A percentile compares a stretch with the other conserved stretches of the same genome.
These are phyloP conservation scores for Empidonax traillii DNA, from an alignment of 2,113 vertebrate species.

Conservation along the genomic window DNA sequence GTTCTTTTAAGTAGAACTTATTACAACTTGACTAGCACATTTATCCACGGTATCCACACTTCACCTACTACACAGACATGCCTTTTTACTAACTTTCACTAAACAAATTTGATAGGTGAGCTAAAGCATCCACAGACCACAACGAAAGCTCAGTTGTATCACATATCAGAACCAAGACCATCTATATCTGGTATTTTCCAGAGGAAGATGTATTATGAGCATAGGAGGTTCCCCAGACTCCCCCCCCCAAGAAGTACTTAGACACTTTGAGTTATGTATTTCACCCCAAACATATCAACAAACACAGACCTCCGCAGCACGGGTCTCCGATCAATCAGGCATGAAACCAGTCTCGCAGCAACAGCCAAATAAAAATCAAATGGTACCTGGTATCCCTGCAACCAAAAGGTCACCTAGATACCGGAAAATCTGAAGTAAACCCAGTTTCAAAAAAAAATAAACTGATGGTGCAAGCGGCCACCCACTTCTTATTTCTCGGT, in stretches of 20 bases:
- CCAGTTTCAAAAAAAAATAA: not conserved
- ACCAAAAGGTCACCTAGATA: slow-evolving; percentile 47
- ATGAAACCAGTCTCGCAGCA: slow-evolving; percentile 30
- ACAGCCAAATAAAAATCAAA: slow-evolving; percentile 3
- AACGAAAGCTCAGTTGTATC: not conserved
- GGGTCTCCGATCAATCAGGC: not conserved
- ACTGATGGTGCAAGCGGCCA: not conserved
- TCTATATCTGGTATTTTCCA: not conserved
- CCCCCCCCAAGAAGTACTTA: not conserved
- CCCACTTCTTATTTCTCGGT: not conserved
- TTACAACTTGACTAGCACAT: not conserved
- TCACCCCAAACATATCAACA: not conserved
- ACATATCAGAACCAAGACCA: rapidly evolving
- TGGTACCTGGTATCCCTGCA: slow-evolving; percentile 48
- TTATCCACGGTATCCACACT: not conserved
- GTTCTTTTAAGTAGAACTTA: not conserved
- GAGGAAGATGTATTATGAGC: not conserved
- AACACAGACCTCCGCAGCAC: not conserved
- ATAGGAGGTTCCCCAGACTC: not conserved
- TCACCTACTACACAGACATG: not conserved
- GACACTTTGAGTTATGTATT: not conserved
- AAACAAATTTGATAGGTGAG: not conserved
- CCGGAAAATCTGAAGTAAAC: not conserved
- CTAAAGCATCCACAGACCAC: not conserved
- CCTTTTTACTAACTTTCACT: not conserved